Conservation (phyloP, 2,888 invertebrate species). For the Synanthedon myopaeformis region DNA sequence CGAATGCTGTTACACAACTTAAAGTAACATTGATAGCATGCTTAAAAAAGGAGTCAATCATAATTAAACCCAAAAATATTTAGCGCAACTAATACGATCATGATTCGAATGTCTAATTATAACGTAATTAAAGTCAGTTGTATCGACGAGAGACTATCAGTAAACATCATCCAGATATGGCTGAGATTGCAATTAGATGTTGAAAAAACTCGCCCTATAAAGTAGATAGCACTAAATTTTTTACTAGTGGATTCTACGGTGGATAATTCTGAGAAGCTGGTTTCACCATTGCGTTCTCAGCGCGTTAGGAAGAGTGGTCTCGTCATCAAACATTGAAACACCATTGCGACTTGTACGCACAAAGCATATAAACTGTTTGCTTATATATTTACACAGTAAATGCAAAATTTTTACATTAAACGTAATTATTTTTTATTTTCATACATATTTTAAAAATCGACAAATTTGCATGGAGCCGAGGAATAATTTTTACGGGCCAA, state of each 20-base stretch:
- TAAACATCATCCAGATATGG: slow-evolving; percentile 38
- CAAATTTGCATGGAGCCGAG: too few relatives aligned
- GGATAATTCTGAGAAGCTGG: slow-evolving; percentile 32
- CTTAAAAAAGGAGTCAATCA: too few relatives aligned
- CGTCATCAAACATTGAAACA: slow-evolving; percentile 21
- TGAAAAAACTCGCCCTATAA: slow-evolving; percentile 5
- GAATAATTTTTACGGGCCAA: too few relatives aligned
- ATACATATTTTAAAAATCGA: too few relatives aligned
- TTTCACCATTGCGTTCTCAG: slow-evolving; percentile 33
- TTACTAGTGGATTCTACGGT: slow-evolving; percentile 29
- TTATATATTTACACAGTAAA: background rate
- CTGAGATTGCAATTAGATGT: slow-evolving; percentile 23
- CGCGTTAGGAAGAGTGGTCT: slow-evolving; percentile 24
- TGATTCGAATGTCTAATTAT: slow-evolving; percentile 36
- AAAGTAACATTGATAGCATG: too few relatives aligned
- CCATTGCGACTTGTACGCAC: background rate
- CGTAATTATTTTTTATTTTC: background rate
- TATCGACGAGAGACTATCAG: slow-evolving; percentile 34
- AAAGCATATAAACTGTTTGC: background rate
- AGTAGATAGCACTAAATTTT: slow-evolving; percentile 35
- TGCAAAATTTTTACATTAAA: background rate
- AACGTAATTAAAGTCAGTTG: slow-evolving; percentile 42
- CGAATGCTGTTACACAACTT: too few relatives aligned
- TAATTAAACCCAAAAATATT: too few relatives aligned
- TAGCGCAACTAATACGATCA: background rate